Evolutionary conservation across 2,888 invertebrate species (phyloP).

Genomic region (Brachyptera risi): DNA sequence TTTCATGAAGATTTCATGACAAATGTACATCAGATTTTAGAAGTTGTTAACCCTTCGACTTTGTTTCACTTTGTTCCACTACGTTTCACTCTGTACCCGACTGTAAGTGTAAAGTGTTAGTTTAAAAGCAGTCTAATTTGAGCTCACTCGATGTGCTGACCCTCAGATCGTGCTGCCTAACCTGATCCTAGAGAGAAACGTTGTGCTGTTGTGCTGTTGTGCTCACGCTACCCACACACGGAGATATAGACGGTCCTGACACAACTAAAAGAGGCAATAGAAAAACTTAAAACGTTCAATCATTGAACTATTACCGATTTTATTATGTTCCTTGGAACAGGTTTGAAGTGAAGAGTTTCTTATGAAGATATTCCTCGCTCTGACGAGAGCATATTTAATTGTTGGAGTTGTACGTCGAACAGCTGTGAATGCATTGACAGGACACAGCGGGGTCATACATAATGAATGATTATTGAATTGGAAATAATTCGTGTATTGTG

Average conservation of each 20-base stretch:
- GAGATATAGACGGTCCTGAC: not conserved
- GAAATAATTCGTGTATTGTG: not conserved
- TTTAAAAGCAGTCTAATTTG: too few species aligned
- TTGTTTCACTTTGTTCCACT: too few species aligned
- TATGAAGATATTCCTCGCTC: not conserved
- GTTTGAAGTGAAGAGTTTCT: not conserved
- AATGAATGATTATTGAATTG: not conserved
- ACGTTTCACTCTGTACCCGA: too few species aligned
- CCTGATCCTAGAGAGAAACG: not conserved
- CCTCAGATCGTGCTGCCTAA: not conserved
- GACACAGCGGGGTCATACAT: not conserved
- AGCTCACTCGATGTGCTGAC: not conserved
- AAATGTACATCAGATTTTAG: too few species aligned
- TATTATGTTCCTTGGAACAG: not conserved
- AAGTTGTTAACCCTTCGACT: too few species aligned
- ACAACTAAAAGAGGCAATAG: not conserved
- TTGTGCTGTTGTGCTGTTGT: too few species aligned
- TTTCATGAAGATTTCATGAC: too few species aligned
- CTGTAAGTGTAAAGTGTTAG: too few species aligned
- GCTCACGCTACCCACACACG: too few species aligned
- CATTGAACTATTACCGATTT: constrained; percentile 4
- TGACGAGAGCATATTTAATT: not conserved
- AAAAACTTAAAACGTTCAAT: not conserved
- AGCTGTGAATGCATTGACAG: not conserved
- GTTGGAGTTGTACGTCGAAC: not conserved